Evolutionary conservation across 2,797 vertebrate genomes (phyloP), one percentile per base, ranked within the genome.

Genomic region (Pangasius macronema): DNA sequence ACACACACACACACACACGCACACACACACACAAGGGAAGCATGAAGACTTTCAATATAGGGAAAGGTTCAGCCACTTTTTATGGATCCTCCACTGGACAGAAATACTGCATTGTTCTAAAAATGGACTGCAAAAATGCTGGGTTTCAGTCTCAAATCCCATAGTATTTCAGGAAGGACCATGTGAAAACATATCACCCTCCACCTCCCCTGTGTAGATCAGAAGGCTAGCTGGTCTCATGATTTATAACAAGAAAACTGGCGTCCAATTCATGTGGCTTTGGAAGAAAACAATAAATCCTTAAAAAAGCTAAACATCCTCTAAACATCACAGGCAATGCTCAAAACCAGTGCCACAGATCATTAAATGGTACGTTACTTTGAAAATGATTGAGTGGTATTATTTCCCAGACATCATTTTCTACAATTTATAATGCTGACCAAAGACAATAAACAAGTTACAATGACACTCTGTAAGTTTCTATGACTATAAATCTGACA

Each of bases 211-310:
- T 85, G 77, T 85, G 86, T 87, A 88, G 82, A 53, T 79, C 76
- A 79, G 87, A 88, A 88, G 87, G 65, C 22, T 39, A 75, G 84
- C 77, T 73, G 83, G 61, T 72, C 76, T 88, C 68, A 39, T 84
- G 84, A 83, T 89, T 87, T 88, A 85, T 49, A 88, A 81, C 87
- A 84, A 86, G 82, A 73, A 86, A 88, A 67, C 63, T 68, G 57
- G 80, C 70, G 3, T 82, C 42, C 61, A 67, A 84, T 89, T 88
- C 87, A 92, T 91, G 87, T 87, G 88, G 87, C 82, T 89, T 82
- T 85, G 79, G 51, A 90, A 86, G 79, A 86, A 90, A 88, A 90
- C 85, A 89, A 87, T 88, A 67, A 88, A 90, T 57, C 82, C 75
- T 49, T 88, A 82, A 80, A 75, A 86, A 81, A 86, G 84, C 61